Evolutionary conservation across 2,113 vertebrate genomes (phyloP), one percentile per base, ranked within the genome.

Genomic region (Rhea pennata): DNA sequence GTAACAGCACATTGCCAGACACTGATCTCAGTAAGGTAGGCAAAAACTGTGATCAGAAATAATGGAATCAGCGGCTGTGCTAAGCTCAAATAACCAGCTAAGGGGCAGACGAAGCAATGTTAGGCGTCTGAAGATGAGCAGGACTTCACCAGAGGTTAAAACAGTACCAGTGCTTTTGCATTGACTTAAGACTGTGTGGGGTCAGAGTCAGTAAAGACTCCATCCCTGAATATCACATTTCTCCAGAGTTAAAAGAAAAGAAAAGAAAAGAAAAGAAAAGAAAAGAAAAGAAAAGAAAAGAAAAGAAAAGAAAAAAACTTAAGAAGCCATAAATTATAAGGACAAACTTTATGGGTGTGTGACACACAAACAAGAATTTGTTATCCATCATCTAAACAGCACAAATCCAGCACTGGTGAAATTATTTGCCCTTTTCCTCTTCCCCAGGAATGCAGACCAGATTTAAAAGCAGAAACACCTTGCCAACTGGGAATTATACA

Each of bases 401-500:
- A 87, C 5, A 36, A 65, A 19, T 67, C 8, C 54, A 95, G 50
- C 59, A 65, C 27, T 71, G 3, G 3, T 80, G 73, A 53, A 16
- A 21, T 27, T 36, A 73, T 40, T 58, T n/a, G 44, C 4, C 8
- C 6, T 23, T 80, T 75, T 76, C 39, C 26, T 82, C 6, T 36
- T 81, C 72, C 56, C 65, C 53, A 42, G 74, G n/a, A 95, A 95
- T 76, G 62, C 27, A 97, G 95, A 88, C 4, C 75, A 96, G 69
- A 87, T 88, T 86, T 87, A 82, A 96, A 95, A 93, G 58, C 15
- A 54, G 66, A 83, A 12, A 2, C 6, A 29, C 27, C 40, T 54
- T 83, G 86, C 71, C 95, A 74, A 85, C 80, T 97, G 95, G 81
- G 83, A 65, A 69, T 56, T 22, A 29, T 80, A 93, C 96, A 97